A percentile compares a stretch with the other conserved stretches of the same genome.
Evolutionary conservation across 2,797 vertebrate genomes (phyloP).

Genomic region (Gobio occitaniae): DNA sequence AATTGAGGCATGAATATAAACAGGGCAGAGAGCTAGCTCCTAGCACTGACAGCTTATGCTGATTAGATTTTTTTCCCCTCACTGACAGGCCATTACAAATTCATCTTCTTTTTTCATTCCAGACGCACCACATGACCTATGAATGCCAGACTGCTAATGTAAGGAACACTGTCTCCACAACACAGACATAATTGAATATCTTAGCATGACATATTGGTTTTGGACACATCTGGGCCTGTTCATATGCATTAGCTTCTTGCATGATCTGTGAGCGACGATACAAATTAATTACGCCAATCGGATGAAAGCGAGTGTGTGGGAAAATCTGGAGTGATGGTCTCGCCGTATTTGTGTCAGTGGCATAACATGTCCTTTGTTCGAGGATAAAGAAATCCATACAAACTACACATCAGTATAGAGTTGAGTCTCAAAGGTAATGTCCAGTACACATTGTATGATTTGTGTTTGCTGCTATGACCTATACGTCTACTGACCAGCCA

Average conservation of each 20-base stretch:
- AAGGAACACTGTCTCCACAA: constrained; percentile 46
- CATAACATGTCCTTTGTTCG: neutral
- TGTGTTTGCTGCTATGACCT: no score
- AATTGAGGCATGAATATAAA: constrained; percentile 60
- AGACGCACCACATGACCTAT: constrained; percentile 46
- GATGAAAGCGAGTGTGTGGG: neutral
- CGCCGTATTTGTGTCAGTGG: neutral
- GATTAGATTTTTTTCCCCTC: constrained; percentile 53
- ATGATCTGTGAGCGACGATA: constrained; percentile 14
- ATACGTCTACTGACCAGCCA: no score
- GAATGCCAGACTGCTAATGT: constrained; percentile 55
- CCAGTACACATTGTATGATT: no score
- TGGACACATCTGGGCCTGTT: constrained; percentile 46
- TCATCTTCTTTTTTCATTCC: constrained; percentile 57
- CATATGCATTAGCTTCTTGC: constrained; percentile 40
- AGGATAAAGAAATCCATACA: neutral
- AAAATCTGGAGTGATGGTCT: neutral
- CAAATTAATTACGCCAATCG: constrained; percentile 27
- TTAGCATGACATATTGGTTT: constrained; percentile 48
- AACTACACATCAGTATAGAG: neutral
- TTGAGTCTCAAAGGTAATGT: neutral
- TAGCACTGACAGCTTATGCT: constrained; percentile 56
- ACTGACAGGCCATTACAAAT: constrained; percentile 57
- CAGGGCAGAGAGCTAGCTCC: constrained; percentile 37
- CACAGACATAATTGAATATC: constrained; percentile 56